Base-by-base conservation (phyloP, 2,888 invertebrate genomes). In the Diaphora mendica region DNA sequence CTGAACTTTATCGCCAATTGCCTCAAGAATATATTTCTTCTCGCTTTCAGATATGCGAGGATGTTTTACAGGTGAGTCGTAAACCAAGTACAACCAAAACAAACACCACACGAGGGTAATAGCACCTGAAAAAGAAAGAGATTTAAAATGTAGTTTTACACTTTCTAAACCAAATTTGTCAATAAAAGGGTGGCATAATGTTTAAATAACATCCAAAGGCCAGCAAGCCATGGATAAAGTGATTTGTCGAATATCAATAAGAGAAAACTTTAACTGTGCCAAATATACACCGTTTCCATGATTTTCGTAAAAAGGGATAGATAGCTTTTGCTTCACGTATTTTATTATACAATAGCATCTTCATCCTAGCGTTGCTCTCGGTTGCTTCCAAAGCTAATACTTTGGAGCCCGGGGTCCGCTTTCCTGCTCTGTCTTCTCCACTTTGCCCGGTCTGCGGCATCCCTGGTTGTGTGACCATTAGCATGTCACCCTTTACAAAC, bases 1-100 rank as follows among this genome's bases (percentile, higher is more conserved):
- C 39, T 93, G 91, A 4, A 97, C 93, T 78, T 95, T 96, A 66
- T 94, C 95, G 9, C 97, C 97, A n/a, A 97, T 92, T 59, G 96
- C 96, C 48, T 96, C 96, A 64, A 96, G 88, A 73, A 97, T 97
- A 76, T 96, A 97, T 51, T 96, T 94, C 80, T 96, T 96, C 88
- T 97, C 97, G 30, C 94, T 94, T 0, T 96, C 93, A 4, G 94
- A 93, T 65, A 97, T 97, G 20, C 96, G 95, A 8, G 96, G 96
- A 86, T 97, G 97, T 75, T 96, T 92, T 0, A 94, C 90, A 0
- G 97, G 97, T 7, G 96, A 96, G 86, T 97, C 97, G 64, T 96
- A 96, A 0, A 97, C 96, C 55, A 97, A 84, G 67, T 96, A 87
- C 89, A 96, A 96, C 97, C 97, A 97, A 0, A 96, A 78, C 0